A percentile compares a stretch with the other conserved stretches of the same genome.
Conservation (phyloP, 2,113 vertebrate species). For the Prunella himalayana region DNA sequence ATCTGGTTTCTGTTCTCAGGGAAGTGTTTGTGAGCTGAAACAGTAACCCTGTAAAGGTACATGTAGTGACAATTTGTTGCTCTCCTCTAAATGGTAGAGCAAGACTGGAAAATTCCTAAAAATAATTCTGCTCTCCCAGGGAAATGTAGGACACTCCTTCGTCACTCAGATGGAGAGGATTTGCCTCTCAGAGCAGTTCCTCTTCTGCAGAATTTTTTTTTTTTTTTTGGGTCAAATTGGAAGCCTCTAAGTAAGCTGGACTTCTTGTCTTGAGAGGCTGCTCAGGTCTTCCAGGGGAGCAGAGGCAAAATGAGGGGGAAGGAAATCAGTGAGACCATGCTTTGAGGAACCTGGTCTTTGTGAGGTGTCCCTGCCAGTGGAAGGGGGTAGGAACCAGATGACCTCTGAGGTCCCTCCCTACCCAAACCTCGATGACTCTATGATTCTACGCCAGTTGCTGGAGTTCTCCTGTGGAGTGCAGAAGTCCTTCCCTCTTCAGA, state of each 20-base stretch:
- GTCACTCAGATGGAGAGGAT: not conserved
- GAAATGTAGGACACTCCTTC: not conserved
- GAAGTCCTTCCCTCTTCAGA: not conserved
- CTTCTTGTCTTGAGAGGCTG: not conserved
- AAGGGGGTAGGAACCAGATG: not conserved
- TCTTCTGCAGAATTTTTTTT: rapidly evolving
- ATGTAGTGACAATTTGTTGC: rapidly evolving
- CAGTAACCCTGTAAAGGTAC: not conserved
- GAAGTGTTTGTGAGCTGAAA: not conserved
- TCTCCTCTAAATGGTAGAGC: not conserved
- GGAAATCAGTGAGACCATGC: not conserved
- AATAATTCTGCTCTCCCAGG: not conserved
- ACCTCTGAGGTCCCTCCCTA: not conserved
- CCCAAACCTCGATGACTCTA: not conserved
- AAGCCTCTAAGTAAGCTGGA: not conserved
- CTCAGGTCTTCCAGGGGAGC: not conserved
- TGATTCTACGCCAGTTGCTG: not conserved
- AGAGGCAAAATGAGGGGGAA: not conserved
- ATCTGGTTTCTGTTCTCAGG: not conserved
- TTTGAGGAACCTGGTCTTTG: not conserved
- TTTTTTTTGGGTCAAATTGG: rapidly evolving
- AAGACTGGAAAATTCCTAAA: not conserved
- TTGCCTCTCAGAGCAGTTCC: not conserved
- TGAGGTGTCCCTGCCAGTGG: not conserved
- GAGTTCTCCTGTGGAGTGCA: not conserved